Evolutionary conservation across 2,113 vertebrate species (phyloP), one percentile per base, ranked within the genome.

Genomic region (Pelmatolapia mariae): DNA sequence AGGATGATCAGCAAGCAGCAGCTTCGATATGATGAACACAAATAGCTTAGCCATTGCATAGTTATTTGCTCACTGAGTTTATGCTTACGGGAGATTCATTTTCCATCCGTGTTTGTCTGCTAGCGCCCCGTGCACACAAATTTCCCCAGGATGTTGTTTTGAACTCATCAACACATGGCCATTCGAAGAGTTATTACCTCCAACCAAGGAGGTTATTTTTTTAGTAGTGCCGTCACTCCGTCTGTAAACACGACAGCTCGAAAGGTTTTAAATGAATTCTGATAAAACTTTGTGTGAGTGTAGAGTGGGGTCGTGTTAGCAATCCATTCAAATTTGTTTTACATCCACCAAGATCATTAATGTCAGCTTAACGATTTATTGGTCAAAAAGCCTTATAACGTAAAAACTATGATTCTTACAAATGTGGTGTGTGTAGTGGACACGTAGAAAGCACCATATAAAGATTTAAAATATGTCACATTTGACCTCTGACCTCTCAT

Each of bases 11-110:
- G 29, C 36, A 26, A 57, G 63, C 50, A 29, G 29, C 3, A 43
- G 81, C 68, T 81, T 43, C 15, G 43, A 83, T 50, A 45, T 68
- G 80, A 83, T 68, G 38, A 88, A 85, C 56, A 18, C 15, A 13
- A 68, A 50, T 38, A 59, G 36, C 78, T 85, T 18, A 24, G 9
- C 26, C 61, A 56, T 43, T 50, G n/a, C 73, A 38, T 54, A 22
- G 43, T 26, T 50, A 11, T 82, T 56, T 73, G 33, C 24, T 81
- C 59, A 24, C 13, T 80, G 73, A 85, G 45, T 26, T 18, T 54
- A 57, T 71, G 61, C 50, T 36, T 57, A 50, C 4, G 29, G 29
- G n/a, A 52, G 31, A 78, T 78, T 73, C 10, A 12, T 59, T 82
- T 61, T 78, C 16, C 43, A 52, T 22, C 80, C 38, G 52, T 31